phyloP scores from a whole-genome alignment of 2,888 invertebrate species.

The Capitulum mitella region DNA sequence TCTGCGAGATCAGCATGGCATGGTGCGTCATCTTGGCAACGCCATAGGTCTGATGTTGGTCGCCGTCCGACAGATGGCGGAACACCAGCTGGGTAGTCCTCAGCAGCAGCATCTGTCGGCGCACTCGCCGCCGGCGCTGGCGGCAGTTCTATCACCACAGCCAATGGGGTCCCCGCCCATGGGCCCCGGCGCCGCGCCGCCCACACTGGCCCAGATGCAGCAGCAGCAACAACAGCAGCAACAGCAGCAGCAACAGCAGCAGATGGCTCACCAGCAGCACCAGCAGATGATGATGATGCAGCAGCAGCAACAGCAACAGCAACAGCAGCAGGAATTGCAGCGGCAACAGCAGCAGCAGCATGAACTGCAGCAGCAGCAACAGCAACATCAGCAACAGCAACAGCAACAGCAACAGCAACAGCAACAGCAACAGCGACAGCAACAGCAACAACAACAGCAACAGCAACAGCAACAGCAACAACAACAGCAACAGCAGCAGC shows the following conservation, averaged over 20 bases:
- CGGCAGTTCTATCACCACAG: slow-evolving; percentile 29
- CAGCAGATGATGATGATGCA: background rate
- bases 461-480: slow-evolving; percentile 28
- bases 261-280: slow-evolving; percentile 9
- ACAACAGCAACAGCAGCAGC: slow-evolving; percentile 28
- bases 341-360: background rate
- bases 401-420: slow-evolving; percentile 26
- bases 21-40: slow-evolving; percentile 26
- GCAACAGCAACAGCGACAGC: slow-evolving; percentile 28
- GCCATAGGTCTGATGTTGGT: too few relatives aligned
- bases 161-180: slow-evolving; percentile 3
- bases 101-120: slow-evolving; percentile 29
- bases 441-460: slow-evolving; percentile 25
- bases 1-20: too few relatives aligned
- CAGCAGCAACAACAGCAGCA: slow-evolving; percentile 22
- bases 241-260: slow-evolving; percentile 6
- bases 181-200: background rate
- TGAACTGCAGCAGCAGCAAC: slow-evolving; percentile 28
- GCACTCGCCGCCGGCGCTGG: slow-evolving; percentile 28
- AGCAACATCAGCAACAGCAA: slow-evolving; percentile 24
- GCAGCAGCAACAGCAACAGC: slow-evolving; percentile 14
- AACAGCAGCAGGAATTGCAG: background rate
- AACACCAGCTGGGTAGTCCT: slow-evolving; percentile 29
- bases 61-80: slow-evolving; percentile 31
- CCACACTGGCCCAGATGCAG: background rate